Evolutionary conservation across 2,888 invertebrate species (phyloP).

Genomic region (Latrodectus elegans): DNA sequence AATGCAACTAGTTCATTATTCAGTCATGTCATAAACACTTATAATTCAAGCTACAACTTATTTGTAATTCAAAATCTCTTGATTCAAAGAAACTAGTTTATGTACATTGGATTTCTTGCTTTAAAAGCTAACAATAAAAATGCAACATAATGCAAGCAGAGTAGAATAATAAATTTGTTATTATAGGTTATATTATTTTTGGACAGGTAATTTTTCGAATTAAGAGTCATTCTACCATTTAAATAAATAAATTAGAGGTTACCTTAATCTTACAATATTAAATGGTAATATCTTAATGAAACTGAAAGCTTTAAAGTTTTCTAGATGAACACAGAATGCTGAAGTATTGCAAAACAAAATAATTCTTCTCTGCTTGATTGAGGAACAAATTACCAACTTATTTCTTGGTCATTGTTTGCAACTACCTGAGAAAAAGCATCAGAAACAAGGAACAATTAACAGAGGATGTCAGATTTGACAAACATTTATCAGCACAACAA

Average conservation of each 20-base stretch:
- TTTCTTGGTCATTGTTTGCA: constrained; percentile 33
- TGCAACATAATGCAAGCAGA: constrained; percentile 4
- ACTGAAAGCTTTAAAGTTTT: no score
- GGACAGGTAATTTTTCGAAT: no score
- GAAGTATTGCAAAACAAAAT: not conserved
- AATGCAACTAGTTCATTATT: no score
- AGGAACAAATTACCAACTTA: constrained; percentile 66
- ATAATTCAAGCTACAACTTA: not conserved
- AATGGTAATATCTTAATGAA: no score
- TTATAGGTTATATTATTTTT: no score
- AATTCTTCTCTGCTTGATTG: constrained; percentile 26
- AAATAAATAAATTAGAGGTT: no score
- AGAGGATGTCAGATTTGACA: constrained; percentile 25
- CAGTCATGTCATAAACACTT: no score
- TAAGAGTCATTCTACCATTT: no score
- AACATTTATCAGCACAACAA: constrained; percentile 35
- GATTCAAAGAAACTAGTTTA: not conserved
- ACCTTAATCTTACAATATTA: no score
- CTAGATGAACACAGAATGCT: no score
- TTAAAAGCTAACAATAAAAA: constrained; percentile 41
- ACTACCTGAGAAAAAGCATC: constrained; percentile 59
- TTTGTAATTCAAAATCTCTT: not conserved
- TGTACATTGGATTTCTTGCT: constrained; percentile 12
- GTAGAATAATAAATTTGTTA: not conserved
- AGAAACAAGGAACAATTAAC: constrained; percentile 44